Base-by-base conservation (phyloP, 2,888 invertebrate species). In the Julus scanicus region DNA sequence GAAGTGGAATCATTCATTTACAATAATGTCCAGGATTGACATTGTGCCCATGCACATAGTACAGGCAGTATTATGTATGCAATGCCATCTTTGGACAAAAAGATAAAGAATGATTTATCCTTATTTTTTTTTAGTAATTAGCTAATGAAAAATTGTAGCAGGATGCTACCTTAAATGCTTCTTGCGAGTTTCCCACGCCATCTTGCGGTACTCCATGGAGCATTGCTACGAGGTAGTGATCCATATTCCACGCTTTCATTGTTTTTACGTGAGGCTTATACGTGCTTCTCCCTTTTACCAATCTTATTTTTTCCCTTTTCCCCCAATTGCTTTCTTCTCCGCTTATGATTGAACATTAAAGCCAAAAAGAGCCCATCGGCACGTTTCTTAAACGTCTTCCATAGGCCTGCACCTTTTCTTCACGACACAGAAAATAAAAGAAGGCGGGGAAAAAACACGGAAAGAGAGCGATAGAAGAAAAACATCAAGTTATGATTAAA, bases 311-410 rank as follows among this genome's bases (percentile, higher is more conserved):
- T 57, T 57, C 17, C 57, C 57, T 2, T 13, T 49, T 57, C 17
- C 57, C 57, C 57, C 57, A 57, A 57, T 57, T 57, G 57, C 57
- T 57, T 17, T 57, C 57, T 57, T 17, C 57, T 57, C 57, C 57
- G 57, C 57, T 17, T 57, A 57, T 57, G 57, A 57, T 57, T 57
- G 57, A 57, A 57, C 57, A 57, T 57, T 57, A 57, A 57, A 57
- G 57, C 57, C 57, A 57, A 57, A 57, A 57, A 17, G 57, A 57
- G 57, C 57, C 49, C 57, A 57, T 57, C 57, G 57, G 57, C 57
- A 57, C 57, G 57, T 57, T 57, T 57, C 57, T 57, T 57, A 57
- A 57, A 57, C 57, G 57, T 57, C 57, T 57, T 57, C 57, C 57
- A 57, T 57, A 13, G 57, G 57, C 5, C 29, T 5, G 57, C 57